Evolutionary conservation across 2,797 vertebrate species (phyloP), one percentile per base, ranked within the genome.

Genomic region (Epinephelus awoara): DNA sequence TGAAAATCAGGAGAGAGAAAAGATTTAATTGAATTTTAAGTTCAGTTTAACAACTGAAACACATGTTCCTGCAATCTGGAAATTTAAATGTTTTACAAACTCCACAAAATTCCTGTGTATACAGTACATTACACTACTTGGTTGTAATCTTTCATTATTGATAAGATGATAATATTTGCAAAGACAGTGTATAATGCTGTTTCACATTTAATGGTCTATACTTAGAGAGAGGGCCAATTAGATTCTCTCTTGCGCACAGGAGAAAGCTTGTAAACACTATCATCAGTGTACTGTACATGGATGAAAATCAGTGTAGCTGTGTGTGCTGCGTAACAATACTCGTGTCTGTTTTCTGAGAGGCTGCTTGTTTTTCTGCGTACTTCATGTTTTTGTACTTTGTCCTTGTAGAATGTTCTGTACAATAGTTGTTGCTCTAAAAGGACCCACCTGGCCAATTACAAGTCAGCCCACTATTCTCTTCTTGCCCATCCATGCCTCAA

Each of bases 1-100:
- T 98, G 93, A 70, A 89, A 92, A 85, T 85, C 75, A 89, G 42
- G 56, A 79, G 5, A 80, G 42, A 82, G 23, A 67, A 73, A 59
- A 67, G 0, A 72, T 5, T 18, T 67, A 15, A 47, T 13, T 34
- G 1, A 67, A 68, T 66, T 66, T 49, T 5, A 49, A 10, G 69
- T 58, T 4, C 5, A 27, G 8, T 19, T 14, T 18, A 38, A 47
- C 50, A 34, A 18, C 38, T 56, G 10, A 68, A 34, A 9, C 40
- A 5, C 17, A 38, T 38, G 23, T 50, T 68, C 3, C 12, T 62
- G 11, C 44, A 69, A 44, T 52, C 5, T 11, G 25, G 38, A 46
- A 71, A 38, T 75, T 11, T 27, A 50, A 1, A 55, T 12, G 0
- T 21, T 18, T 40, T 44, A 52, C 11, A 2, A 46, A 58, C 18